phyloP scores from a whole-genome alignment of 2,888 invertebrate genomes.

The Protonemura montana region DNA sequence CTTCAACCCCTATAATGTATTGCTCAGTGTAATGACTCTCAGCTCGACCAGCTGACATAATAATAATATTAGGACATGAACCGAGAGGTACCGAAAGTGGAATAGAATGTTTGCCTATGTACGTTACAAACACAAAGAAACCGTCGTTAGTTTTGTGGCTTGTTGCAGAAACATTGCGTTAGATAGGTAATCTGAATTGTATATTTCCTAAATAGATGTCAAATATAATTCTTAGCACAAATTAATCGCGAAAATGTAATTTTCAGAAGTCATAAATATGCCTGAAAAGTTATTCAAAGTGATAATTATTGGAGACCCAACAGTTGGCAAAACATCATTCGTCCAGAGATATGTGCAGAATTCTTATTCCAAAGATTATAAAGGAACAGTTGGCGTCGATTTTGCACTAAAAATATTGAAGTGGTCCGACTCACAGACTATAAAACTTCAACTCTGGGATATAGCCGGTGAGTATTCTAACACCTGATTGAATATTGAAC shows the following conservation, averaged over 20 bases:
- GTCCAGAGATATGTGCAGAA: slow-evolving; percentile 65
- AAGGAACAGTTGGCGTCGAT: slow-evolving; percentile 67
- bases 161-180: no score
- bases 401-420: slow-evolving; percentile 67
- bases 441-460: slow-evolving; percentile 67
- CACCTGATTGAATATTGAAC: slow-evolving; percentile 9
- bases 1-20: slow-evolving; percentile 12
- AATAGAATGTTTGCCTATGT: no score
- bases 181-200: no score
- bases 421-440: slow-evolving; percentile 63
- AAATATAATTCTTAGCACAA: not conserved
- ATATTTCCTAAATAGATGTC: no score
- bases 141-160: no score
- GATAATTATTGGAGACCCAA: slow-evolving; percentile 61
- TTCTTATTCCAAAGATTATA: slow-evolving; percentile 62
- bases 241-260: not conserved
- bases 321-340: slow-evolving; percentile 65
- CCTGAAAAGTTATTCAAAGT: slow-evolving; percentile 61
- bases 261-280: slow-evolving; percentile 48
- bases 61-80: slow-evolving; percentile 9
- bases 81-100: no score
- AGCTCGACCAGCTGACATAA: not conserved
- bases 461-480: slow-evolving; percentile 61
- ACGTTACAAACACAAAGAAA: no score
- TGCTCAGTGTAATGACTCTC: slow-evolving; percentile 28